Conservation (phyloP, 1,140 invertebrate species). For the Solen grandis region DNA sequence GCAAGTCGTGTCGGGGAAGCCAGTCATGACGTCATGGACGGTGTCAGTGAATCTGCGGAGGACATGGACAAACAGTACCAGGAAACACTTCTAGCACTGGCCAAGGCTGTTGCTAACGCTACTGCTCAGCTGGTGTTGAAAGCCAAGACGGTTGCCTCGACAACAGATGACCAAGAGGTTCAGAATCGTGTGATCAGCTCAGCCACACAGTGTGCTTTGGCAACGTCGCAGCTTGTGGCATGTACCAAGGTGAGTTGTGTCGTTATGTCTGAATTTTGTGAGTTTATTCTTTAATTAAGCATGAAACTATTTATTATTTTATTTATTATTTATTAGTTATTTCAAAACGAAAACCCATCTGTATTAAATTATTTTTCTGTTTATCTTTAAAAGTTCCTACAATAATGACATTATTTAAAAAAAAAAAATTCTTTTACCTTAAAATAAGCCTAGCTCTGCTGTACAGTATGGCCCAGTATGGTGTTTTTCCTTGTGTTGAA, state of each 20-base stretch:
- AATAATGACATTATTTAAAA: too few relatives aligned
- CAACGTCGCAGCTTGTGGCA: slow-evolving; percentile 98
- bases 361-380: too few relatives aligned
- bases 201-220: slow-evolving; percentile 97
- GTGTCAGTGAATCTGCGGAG: slow-evolving; percentile 94
- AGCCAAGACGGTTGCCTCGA: slow-evolving; percentile 86
- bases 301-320: too few relatives aligned
- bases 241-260: slow-evolving; percentile 96
- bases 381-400: too few relatives aligned
- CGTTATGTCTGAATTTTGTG: too few relatives aligned
- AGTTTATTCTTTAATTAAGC: too few relatives aligned
- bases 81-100: slow-evolving; percentile 78
- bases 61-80: slow-evolving; percentile 76
- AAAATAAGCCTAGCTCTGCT: too few relatives aligned
- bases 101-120: slow-evolving; percentile 81
- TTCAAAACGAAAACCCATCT: too few relatives aligned
- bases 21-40: slow-evolving; percentile 95
- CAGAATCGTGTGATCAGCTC: slow-evolving; percentile 95
- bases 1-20: slow-evolving; percentile 97
- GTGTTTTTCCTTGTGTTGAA: too few relatives aligned
- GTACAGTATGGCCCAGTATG: too few relatives aligned
- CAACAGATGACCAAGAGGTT: slow-evolving; percentile 85
- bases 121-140: slow-evolving; percentile 80
- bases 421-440: too few relatives aligned
- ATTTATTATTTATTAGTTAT: too few relatives aligned